Evolutionary conservation across 2,888 invertebrate genomes (phyloP).

Genomic region (Nomada ruficornis): DNA sequence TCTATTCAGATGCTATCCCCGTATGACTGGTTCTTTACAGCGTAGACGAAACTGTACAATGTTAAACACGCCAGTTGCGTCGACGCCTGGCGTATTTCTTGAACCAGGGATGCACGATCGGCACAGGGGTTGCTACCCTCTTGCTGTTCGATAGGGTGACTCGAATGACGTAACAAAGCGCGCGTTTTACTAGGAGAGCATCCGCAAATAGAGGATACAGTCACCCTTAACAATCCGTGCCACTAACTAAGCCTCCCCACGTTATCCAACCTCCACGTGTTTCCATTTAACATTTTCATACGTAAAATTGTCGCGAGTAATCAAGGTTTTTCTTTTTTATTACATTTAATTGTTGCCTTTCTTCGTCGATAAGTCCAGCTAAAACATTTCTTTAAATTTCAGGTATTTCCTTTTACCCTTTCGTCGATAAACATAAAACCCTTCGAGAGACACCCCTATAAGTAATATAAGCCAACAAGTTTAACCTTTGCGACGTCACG

Average conservation of each 20-base stretch:
- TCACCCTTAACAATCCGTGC: constrained; percentile 52
- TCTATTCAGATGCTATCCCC: neutral
- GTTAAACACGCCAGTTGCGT: constrained; percentile 74
- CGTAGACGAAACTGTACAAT: constrained; percentile 12
- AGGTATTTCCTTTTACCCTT: neutral
- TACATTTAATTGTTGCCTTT: neutral
- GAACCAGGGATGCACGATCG: constrained; percentile 78
- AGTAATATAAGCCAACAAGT: constrained; percentile 72
- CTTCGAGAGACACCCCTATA: neutral
- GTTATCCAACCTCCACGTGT: neutral
- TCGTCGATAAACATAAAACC: too few relatives aligned
- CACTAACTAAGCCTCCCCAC: neutral
- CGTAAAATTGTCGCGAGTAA: neutral
- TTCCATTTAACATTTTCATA: neutral
- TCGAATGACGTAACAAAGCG: constrained; percentile 83
- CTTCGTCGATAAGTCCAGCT: neutral
- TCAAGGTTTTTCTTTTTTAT: neutral
- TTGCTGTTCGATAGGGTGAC: constrained; percentile 72
- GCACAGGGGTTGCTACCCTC: constrained; percentile 69
- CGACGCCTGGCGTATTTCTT: constrained; percentile 82
- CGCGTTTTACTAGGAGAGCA: constrained; percentile 83
- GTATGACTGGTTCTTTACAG: neutral
- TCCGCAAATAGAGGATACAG: constrained; percentile 15
- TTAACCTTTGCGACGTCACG: constrained; percentile 83
- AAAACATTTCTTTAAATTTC: neutral